These are phyloP conservation scores for Sebastes umbrosus DNA, from an alignment of 2,797 vertebrate species.

Conservation along the genomic window DNA sequence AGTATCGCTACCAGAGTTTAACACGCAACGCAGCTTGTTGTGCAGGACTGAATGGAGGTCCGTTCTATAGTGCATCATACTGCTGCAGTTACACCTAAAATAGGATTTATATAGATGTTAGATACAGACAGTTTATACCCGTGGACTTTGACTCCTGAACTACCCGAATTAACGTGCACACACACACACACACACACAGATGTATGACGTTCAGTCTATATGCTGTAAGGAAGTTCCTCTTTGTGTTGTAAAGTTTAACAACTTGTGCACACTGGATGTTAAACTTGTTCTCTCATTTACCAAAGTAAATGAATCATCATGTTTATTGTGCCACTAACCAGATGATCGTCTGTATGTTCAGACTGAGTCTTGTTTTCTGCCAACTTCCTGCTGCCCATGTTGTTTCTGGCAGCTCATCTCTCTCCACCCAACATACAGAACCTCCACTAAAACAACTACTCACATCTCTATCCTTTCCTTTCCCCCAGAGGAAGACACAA, in stretches of 20 bases:
- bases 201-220: background rate
- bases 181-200: no score
- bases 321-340: background rate
- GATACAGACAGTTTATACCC: background rate
- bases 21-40: no score
- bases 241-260: background rate
- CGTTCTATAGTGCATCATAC: background rate
- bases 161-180: background rate
- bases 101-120: background rate
- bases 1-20: background rate
- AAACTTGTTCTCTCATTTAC: background rate
- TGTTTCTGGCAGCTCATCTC: background rate
- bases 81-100: background rate
- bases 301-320: background rate
- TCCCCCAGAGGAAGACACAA: background rate
- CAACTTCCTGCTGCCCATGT: background rate
- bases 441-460: background rate
- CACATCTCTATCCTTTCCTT: background rate
- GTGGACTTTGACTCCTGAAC: slow-evolving; percentile 35
- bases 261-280: background rate
- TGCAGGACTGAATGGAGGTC: background rate
- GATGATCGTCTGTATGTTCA: background rate
- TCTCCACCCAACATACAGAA: background rate
- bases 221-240: background rate
- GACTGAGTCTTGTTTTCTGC: background rate